These are phyloP conservation scores for Tanytarsus gracilentus DNA, from an alignment of 2,888 invertebrate species.

Conservation along the genomic window DNA sequence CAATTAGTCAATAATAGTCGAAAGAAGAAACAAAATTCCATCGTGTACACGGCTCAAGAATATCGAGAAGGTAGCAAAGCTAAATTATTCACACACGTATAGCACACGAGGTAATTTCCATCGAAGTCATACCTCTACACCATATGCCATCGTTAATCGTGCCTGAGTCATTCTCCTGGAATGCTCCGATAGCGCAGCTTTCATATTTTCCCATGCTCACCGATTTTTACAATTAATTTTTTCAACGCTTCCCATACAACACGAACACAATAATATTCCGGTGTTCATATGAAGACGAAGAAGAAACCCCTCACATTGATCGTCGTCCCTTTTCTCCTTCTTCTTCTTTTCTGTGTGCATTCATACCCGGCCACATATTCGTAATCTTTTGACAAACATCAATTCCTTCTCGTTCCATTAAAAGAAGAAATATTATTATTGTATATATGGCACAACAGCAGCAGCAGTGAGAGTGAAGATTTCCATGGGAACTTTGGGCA, in stretches of 20 bases:
- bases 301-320: neutral
- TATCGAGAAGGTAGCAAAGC: too few species aligned
- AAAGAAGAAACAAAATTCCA: neutral
- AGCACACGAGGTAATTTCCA: slow-evolving; percentile 23
- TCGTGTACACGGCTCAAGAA: too few species aligned
- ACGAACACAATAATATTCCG: slow-evolving; percentile 21
- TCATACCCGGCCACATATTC: slow-evolving; percentile 6
- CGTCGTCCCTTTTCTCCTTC: neutral
- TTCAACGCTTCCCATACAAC: slow-evolving; percentile 4
- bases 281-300: neutral
- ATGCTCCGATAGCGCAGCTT: slow-evolving; percentile 14
- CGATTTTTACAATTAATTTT: slow-evolving; percentile 21
- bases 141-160: slow-evolving; percentile 12
- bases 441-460: neutral
- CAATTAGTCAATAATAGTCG: too few species aligned
- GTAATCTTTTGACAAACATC: slow-evolving; percentile 26
- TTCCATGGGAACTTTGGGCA: slow-evolving; percentile 26
- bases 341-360: neutral
- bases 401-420: slow-evolving; percentile 19
- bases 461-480: neutral
- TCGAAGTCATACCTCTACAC: slow-evolving; percentile 17
- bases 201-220: slow-evolving; percentile 20
- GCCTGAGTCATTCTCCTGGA: slow-evolving; percentile 24
- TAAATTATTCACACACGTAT: slow-evolving; percentile 19
- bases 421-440: too few species aligned